Evolutionary conservation across 1,140 invertebrate genomes (phyloP).

Genomic region (Drosophila kepulauana): DNA sequence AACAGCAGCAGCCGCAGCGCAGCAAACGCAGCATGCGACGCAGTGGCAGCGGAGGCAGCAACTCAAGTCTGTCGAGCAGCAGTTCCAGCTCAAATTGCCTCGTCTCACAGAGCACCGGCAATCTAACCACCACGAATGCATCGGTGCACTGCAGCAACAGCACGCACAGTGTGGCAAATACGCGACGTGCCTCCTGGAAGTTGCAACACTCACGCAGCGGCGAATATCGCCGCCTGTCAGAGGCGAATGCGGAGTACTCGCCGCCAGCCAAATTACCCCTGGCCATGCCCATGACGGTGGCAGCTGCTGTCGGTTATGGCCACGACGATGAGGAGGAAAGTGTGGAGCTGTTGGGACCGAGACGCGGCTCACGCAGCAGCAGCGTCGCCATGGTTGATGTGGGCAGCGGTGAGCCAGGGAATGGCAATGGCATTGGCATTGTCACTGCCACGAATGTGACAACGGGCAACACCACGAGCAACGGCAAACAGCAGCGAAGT

Average conservation of each 20-base stretch:
- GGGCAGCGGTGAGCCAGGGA: conserved; percentile 8
- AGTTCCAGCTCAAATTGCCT: conserved; percentile 71
- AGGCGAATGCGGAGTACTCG: conserved; percentile 66
- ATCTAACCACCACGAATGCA: conserved; percentile 61
- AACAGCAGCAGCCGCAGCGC: conserved; percentile 20
- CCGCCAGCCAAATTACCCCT: conserved; percentile 67
- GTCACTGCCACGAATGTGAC: not conserved
- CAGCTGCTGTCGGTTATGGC: conserved; percentile 36
- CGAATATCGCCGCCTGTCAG: conserved; percentile 70
- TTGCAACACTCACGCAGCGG: conserved; percentile 69
- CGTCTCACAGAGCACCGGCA: conserved; percentile 67
- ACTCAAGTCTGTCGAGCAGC: conserved; percentile 76
- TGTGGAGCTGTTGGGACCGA: conserved; percentile 66
- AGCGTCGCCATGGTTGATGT: conserved; percentile 25
- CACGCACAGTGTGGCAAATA: conserved; percentile 57
- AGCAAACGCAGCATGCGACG: conserved; percentile 49
- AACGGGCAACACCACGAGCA: not conserved
- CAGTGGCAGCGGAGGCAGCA: conserved; percentile 58
- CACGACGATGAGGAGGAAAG: conserved; percentile 67
- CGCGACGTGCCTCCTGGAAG: conserved; percentile 75
- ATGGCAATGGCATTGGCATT: not conserved
- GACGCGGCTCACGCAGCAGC: conserved; percentile 50
- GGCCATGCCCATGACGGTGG: conserved; percentile 23
- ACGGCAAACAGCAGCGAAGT: conserved; percentile 32
- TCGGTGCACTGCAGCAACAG: conserved; percentile 67